Conservation (phyloP, 2,113 vertebrate genomes). For the Fukomys damarensis region DNA sequence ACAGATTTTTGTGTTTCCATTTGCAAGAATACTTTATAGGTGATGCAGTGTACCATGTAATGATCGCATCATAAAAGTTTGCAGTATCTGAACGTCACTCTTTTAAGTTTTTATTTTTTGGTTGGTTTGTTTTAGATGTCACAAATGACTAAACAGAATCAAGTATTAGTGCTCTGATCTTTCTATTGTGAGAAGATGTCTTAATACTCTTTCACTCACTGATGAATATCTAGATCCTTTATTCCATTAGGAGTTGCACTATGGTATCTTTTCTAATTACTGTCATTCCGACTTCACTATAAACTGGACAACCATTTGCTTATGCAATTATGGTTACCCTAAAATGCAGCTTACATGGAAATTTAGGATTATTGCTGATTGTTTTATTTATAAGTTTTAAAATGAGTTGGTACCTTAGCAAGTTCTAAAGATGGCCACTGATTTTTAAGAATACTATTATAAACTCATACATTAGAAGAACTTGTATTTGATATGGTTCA, state of each 20-base stretch:
- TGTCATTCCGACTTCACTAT: neutral
- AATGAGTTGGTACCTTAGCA: neutral
- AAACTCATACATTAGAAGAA: neutral
- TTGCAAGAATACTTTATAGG: neutral
- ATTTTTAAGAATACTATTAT: conserved; percentile 47
- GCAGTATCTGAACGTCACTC: rapidly evolving
- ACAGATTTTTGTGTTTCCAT: neutral
- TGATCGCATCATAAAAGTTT: neutral
- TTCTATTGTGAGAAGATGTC: rapidly evolving
- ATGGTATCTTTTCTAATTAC: neutral
- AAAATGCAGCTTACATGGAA: neutral
- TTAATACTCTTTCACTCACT: no score
- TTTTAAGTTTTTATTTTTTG: neutral
- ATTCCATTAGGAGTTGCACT: neutral
- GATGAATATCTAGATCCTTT: neutral
- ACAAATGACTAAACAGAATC: neutral
- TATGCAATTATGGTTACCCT: neutral
- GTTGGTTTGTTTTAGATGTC: neutral
- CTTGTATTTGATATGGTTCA: neutral
- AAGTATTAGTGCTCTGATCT: no score
- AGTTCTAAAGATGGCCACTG: neutral
- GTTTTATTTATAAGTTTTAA: neutral
- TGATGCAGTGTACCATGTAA: neutral
- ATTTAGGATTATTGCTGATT: neutral
- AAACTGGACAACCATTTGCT: neutral